Percentiles rank a stretch among this genome's conserved stretches.
Evolutionary conservation across 2,888 invertebrate species (phyloP).

Genomic region (Hyles lineata): DNA sequence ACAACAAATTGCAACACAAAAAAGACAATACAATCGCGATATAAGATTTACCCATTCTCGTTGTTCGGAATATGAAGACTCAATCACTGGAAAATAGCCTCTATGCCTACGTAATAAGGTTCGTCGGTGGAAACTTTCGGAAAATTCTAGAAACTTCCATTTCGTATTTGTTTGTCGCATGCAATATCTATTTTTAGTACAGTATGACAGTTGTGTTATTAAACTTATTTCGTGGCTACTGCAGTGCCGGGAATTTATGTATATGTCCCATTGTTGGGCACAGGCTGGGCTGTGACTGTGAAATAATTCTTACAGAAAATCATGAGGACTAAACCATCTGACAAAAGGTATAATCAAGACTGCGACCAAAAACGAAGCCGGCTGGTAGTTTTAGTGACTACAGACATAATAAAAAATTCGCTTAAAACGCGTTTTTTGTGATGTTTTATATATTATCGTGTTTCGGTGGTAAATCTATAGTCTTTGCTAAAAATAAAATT

Average conservation of each 20-base stretch:
- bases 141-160: slow-evolving; percentile 13
- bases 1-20: slow-evolving; percentile 24
- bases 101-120: background rate
- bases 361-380: too few species aligned
- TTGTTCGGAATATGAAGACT: background rate
- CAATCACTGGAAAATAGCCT: background rate
- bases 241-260: background rate
- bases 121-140: background rate
- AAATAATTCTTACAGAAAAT: too few species aligned
- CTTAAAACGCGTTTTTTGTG: too few species aligned
- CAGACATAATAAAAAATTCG: too few species aligned
- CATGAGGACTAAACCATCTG: too few species aligned
- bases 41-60: slow-evolving; percentile 10
- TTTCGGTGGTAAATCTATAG: too few species aligned
- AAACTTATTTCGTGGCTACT: background rate
- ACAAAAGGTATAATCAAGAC: too few species aligned
- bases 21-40: slow-evolving; percentile 11
- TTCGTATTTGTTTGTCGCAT: slow-evolving; percentile 2
- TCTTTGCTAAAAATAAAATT: too few species aligned
- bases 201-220: background rate
- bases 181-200: background rate
- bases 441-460: too few species aligned
- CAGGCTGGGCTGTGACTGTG: too few species aligned
- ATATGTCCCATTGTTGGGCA: too few species aligned
- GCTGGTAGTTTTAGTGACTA: too few species aligned